Conservation (phyloP, 2,888 invertebrate genomes). For the Syrista parreyssii region DNA sequence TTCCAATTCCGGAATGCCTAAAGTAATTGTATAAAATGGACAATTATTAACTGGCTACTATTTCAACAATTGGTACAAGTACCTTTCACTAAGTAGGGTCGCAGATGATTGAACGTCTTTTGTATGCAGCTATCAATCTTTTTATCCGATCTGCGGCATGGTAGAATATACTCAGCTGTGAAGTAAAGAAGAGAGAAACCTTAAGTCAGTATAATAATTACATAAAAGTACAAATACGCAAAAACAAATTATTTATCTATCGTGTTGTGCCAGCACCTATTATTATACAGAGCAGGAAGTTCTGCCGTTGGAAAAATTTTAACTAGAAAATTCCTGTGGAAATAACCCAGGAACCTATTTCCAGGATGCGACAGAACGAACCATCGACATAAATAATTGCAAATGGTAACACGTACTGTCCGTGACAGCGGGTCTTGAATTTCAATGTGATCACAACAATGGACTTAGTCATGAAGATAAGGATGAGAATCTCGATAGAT, state of each 20-base stretch:
- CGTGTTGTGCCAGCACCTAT: not conserved
- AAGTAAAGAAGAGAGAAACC: not conserved
- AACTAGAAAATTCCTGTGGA: not conserved
- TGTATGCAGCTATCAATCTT: constrained; percentile 75
- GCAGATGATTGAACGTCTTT: constrained; percentile 78
- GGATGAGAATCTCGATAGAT: not conserved
- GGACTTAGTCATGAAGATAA: not conserved
- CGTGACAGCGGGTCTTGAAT: not conserved
- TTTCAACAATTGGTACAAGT: constrained; percentile 28
- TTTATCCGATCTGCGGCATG: constrained; percentile 77
- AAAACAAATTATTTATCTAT: not conserved
- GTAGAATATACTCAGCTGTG: constrained; percentile 78
- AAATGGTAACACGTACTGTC: not conserved
- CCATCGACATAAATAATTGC: not conserved
- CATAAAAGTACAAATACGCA: not conserved
- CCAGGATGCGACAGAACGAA: not conserved
- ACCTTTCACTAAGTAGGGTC: constrained; percentile 75
- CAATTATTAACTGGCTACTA: not conserved
- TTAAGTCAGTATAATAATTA: constrained; percentile 10
- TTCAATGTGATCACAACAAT: not conserved
- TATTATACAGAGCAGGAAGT: not conserved
- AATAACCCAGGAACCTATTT: not conserved
- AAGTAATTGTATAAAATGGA: not conserved
- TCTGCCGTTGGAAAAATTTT: not conserved
- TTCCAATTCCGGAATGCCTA: constrained; percentile 77